phyloP scores from a whole-genome alignment of 1,140 invertebrate genomes.

The Diorhabda carinulata region DNA sequence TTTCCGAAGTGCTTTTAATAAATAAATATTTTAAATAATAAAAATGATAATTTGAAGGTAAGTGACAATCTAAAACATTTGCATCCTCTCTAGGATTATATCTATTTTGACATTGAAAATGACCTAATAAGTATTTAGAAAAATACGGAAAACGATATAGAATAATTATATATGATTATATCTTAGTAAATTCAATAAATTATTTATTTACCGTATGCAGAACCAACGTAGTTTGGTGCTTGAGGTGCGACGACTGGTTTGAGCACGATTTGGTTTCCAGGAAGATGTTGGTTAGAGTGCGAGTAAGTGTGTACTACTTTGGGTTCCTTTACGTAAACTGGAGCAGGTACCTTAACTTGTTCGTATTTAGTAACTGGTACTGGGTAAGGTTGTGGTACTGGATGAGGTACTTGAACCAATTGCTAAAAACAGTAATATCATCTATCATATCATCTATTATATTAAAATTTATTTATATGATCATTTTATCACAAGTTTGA shows the following conservation, averaged over 20 bases:
- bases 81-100: no score
- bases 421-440: background rate
- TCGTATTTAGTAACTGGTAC: slow-evolving; percentile 11
- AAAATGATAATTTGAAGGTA: no score
- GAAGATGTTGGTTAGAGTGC: background rate
- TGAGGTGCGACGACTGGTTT: background rate
- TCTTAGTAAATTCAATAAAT: background rate
- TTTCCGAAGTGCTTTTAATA: no score
- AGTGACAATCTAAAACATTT: no score
- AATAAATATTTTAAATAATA: no score
- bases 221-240: background rate
- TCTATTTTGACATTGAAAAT: no score
- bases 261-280: background rate
- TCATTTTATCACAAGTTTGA: no score
- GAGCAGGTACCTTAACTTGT: slow-evolving; percentile 11
- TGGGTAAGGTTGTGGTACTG: slow-evolving; percentile 21
- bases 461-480: background rate
- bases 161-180: no score
- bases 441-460: background rate
- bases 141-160: no score
- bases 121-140: no score
- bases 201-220: slow-evolving; percentile 14
- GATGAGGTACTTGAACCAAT: slow-evolving; percentile 2
- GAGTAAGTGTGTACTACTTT: background rate
- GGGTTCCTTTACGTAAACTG: slow-evolving; percentile 4